Conservation (phyloP, 2,113 vertebrate genomes). For the Chaetops frenatus region DNA sequence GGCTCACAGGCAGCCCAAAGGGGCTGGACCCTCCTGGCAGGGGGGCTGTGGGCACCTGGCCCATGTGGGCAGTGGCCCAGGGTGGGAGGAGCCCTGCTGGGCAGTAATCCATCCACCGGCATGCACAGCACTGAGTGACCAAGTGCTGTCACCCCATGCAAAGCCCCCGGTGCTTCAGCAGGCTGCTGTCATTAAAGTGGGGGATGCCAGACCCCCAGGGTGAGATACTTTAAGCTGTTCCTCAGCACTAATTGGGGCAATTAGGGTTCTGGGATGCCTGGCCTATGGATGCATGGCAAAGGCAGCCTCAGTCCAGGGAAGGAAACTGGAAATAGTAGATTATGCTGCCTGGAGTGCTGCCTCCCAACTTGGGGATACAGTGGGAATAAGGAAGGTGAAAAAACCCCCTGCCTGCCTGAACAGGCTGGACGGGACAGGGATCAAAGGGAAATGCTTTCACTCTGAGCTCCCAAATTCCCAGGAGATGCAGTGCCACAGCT, state of each 20-base stretch:
- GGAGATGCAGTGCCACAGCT: background rate
- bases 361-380: background rate
- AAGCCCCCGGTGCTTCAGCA: background rate
- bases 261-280: background rate
- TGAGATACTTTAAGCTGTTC: background rate
- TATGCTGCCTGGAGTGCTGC: background rate
- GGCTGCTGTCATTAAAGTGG: background rate
- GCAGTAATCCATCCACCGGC: accelerated
- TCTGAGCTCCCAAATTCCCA: background rate
- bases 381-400: background rate
- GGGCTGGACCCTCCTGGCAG: background rate
- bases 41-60: background rate
- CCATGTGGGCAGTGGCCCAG: background rate
- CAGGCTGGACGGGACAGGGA: background rate
- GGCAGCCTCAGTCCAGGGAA: background rate
- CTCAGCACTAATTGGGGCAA: background rate
- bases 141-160: background rate
- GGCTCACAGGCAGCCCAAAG: background rate
- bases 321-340: background rate
- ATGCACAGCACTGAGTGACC: background rate
- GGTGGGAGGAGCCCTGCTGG: background rate
- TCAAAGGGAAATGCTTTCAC: background rate
- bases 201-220: background rate
- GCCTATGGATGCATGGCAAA: background rate
- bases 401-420: background rate